Evolutionary conservation across 2,113 vertebrate species (phyloP), one percentile per base, ranked within the genome.

Genomic region (Cariama cristata): DNA sequence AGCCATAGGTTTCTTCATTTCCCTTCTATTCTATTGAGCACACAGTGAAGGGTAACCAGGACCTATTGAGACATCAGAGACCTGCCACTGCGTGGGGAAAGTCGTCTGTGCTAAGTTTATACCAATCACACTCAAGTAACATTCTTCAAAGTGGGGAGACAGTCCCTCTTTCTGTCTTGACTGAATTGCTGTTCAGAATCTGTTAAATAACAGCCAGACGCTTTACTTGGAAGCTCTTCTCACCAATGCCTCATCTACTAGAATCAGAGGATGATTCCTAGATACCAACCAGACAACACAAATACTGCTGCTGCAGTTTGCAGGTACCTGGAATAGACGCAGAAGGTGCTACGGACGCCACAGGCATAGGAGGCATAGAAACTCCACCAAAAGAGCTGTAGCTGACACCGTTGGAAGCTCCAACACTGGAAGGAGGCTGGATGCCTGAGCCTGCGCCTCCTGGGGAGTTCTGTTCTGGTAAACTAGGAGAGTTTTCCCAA

Each of bases 361-460:
- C 99, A 6, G 99, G 99, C 99, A 99, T 99, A 22, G 99, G 99
- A 11, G 99, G 99, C 99, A 99, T 99, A 71, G 99, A 99, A 75
- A 99, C 99, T 2, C 99, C 99, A 6, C 99, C 99, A 47, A 99
- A 99, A 73, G 99, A 99, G 97, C 99, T 99, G 97, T 99, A 99
- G 98, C 97, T 99, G 96, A 99, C 99, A 8, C 99, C 99, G 0
- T 93, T 99, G 98, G 99, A 99, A 63, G 99, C 99, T 47, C 99
- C 99, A 35, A 98, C 98, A 4, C 99, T 99, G 97, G 99, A 99
- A 44, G 99, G 98, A 60, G 99, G 99, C 97, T 99, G 99, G 88
- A 98, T 97, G 55, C 98, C 99, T 1, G 99, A 99, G 63, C 98
- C 98, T 1, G 98, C 96, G 0, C 98, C 98, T 5, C 98, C 99